A percentile compares a stretch with the other conserved stretches of the same genome.
Evolutionary conservation across 2,888 invertebrate species (phyloP).

Genomic region (Drosophila meridionalis): DNA sequence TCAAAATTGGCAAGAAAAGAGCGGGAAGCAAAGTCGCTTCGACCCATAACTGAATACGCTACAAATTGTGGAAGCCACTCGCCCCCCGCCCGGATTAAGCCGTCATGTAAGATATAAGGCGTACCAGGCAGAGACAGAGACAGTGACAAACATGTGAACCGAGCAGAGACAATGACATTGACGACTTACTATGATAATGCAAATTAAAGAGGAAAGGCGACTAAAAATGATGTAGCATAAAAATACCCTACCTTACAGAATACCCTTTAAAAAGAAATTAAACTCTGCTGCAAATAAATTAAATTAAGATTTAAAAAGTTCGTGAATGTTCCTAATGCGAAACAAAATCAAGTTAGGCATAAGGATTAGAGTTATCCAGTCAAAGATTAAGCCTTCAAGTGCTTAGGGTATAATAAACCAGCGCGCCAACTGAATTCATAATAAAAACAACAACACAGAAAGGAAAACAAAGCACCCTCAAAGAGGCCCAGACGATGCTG

Average conservation of each 20-base stretch:
- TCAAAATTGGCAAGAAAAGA: slow-evolving; percentile 64
- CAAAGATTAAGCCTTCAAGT: slow-evolving; percentile 39
- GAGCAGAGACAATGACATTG: slow-evolving; percentile 47
- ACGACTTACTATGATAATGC: slow-evolving; percentile 56
- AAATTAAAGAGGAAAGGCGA: slow-evolving; percentile 27
- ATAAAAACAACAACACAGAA: slow-evolving; percentile 15
- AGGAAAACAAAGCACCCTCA: slow-evolving; percentile 49
- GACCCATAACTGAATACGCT: slow-evolving; percentile 70
- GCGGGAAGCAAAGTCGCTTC: slow-evolving; percentile 21
- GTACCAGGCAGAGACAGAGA: slow-evolving; percentile 34
- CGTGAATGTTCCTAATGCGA: slow-evolving; percentile 1
- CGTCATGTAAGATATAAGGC: slow-evolving; percentile 21
- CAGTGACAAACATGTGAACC: slow-evolving; percentile 28
- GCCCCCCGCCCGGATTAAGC: not conserved
- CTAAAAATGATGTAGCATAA: not conserved
- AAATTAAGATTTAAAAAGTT: slow-evolving; percentile 1
- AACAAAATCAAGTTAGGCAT: slow-evolving; percentile 19
- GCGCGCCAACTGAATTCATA: slow-evolving; percentile 40
- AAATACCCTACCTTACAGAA: slow-evolving; percentile 28
- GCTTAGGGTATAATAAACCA: slow-evolving; percentile 46
- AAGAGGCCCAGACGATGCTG: slow-evolving; percentile 15
- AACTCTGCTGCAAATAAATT: not conserved
- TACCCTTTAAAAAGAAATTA: not conserved
- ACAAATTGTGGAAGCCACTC: slow-evolving; percentile 56
- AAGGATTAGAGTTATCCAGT: slow-evolving; percentile 20